Evolutionary conservation across 2,888 invertebrate genomes (phyloP), one percentile per base, ranked within the genome.

Genomic region (Drosophila imparisetae): DNA sequence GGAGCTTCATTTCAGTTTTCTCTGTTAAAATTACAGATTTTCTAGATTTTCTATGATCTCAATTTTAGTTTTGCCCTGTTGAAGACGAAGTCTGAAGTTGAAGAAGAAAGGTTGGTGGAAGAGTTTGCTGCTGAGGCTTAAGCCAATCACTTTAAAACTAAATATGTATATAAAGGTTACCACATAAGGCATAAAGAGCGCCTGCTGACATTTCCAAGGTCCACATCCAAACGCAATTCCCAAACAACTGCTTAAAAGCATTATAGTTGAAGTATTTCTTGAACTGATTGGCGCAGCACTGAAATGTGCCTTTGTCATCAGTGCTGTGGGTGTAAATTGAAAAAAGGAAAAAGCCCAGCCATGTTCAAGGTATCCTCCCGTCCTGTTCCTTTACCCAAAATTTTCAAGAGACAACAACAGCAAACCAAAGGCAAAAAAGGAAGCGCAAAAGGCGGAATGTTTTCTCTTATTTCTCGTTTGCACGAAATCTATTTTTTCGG

Each of bases 371-470:
- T 57, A 48, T n/a, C n/a, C n/a, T 6, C 4, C 32, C 49, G 4
- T 11, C n/a, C 29, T 11, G 29, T 36, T n/a, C 30, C 15, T 10
- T 29, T 49, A 29, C 21, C 68, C 6, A 24, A 7, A 18, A 67
- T 61, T 54, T 65, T 27, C 11, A 27, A 65, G 58, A 52, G 60
- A 69, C 66, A 79, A 65, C 68, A 75, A 63, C 66, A 79, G 66
- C 57, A 78, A 66, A 66, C 59, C 36, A 61, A 59, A 15, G 63
- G 58, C 57, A 52, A 72, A 61, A 72, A 63, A 50, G 62, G 62
- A 76, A 72, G 66, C 66, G 74, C 66, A 77, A 68, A 75, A 66
- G 72, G 68, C 75, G 38, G 79, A 80, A 80, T 80, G 61, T 79
- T 80, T 72, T 68, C 49, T 62, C 55, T 50, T 29, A 55, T 55